Base-by-base conservation (phyloP, 2,113 vertebrate genomes). In the Gambusia holbrooki region DNA sequence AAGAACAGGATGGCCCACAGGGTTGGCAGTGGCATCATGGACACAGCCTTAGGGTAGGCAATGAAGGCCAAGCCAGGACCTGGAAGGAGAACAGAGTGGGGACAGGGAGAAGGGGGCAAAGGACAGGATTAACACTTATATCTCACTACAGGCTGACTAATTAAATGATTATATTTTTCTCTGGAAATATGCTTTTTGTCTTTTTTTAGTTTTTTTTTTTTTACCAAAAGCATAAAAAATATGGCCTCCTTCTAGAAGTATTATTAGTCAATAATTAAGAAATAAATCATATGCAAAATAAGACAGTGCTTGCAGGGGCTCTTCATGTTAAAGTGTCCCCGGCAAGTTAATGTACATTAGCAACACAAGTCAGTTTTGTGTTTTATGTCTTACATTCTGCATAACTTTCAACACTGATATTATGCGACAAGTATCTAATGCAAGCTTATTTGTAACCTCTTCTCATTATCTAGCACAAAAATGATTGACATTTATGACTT, bases 1-100 rank as follows among this genome's bases (percentile, higher is more conserved):
- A 99, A 99, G 94, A 99, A 99, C 58, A 99, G 96, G 89, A 99
- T 94, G 77, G 98, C 97, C 98, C 98, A 99, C 90, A 99, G 97
- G 3, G 97, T 97, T 88, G 98, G 97, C 93, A 98, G 86, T 0
- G 98, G 98, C 97, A 99, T 99, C 97, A 99, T 97, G 30, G 97
- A 97, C 88, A 99, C 98, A 32, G 98, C 97, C 94, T 99, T 99
- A 5, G 98, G 98, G 90, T 99, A 99, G 68, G 98, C 98, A 33
- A 99, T 99, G 91, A 99, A 99, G 87, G 97, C 98, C 94, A 99
- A 89, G 83, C 98, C 98, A 19, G 98, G 98, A 95, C 97, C 98
- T 99, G 87, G 87, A 88, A 77, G 90, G 92, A 86, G 93, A 92
- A 89, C 91, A 94, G 84, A 95, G 79, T 73, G 73, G 88, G 81